phyloP scores from a whole-genome alignment of 2,888 invertebrate genomes.

The Arrhopalites spinosus region DNA sequence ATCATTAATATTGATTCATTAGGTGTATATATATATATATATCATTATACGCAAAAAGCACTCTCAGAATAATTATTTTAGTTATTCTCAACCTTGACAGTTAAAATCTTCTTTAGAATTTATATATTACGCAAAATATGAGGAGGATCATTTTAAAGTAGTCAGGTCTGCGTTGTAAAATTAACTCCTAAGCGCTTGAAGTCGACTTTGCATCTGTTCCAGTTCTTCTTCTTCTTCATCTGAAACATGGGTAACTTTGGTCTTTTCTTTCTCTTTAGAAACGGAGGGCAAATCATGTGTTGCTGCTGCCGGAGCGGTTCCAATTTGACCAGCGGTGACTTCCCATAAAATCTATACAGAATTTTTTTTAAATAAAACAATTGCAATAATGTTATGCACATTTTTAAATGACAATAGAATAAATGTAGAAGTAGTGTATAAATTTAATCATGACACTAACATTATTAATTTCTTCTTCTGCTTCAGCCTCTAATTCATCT shows the following conservation, averaged over 20 bases:
- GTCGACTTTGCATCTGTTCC: conserved; percentile 88
- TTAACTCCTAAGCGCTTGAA: conserved; percentile 80
- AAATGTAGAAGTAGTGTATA: neutral
- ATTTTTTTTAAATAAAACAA: conserved; percentile 36
- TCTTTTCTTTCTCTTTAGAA: conserved; percentile 65
- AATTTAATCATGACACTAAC: conserved; percentile 61
- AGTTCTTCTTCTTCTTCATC: conserved; percentile 72
- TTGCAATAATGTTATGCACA: neutral
- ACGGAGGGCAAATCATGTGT: conserved; percentile 63
- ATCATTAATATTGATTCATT: too few relatives aligned
- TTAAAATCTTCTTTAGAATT: too few relatives aligned
- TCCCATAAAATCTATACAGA: conserved; percentile 84
- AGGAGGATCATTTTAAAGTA: too few relatives aligned
- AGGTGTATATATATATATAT: too few relatives aligned
- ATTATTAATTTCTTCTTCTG: conserved; percentile 90
- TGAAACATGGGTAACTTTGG: conserved; percentile 59
- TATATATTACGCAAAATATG: too few relatives aligned
- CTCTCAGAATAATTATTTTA: too few relatives aligned
- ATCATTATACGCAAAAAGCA: too few relatives aligned
- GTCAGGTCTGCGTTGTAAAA: neutral
- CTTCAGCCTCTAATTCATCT: conserved; percentile 95
- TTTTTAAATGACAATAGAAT: conserved; percentile 3
- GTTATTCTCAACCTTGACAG: too few relatives aligned
- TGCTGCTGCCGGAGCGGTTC: conserved; percentile 79
- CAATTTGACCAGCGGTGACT: conserved; percentile 86